Conservation (phyloP, 30 jellyfish, hydroid and myxozoan genomes). For the Aurelia aurita complex sp. Pacific region DNA sequence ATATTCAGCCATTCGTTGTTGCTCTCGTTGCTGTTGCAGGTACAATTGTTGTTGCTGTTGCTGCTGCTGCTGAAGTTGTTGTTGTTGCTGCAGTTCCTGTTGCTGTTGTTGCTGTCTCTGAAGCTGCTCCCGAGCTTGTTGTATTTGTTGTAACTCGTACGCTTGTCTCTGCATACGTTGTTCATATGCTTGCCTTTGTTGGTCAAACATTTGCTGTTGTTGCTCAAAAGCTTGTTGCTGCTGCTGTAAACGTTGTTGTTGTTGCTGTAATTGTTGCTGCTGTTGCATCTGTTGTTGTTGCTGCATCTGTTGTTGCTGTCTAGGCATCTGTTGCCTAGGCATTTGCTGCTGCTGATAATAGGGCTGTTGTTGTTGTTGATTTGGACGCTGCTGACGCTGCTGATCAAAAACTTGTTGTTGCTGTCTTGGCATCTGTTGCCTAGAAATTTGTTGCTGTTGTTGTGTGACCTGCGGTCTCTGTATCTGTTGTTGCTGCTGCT, state of each 20-base stretch:
- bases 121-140: constrained; percentile 38
- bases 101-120: too few relatives aligned
- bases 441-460: constrained; percentile 43
- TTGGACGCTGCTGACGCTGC: constrained; percentile 52
- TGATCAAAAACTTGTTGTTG: constrained; percentile 38
- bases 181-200: constrained; percentile 16
- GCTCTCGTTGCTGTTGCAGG: constrained; percentile 74
- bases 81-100: background rate
- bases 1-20: constrained; percentile 45
- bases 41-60: background rate
- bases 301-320: constrained; percentile 39
- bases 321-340: constrained; percentile 20
- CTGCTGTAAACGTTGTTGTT: constrained; percentile 53
- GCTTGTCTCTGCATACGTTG: constrained; percentile 24
- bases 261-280: constrained; percentile 17
- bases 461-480: constrained; percentile 32
- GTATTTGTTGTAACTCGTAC: constrained; percentile 41
- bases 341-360: constrained; percentile 38
- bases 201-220: constrained; percentile 35
- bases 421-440: constrained; percentile 28
- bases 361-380: constrained; percentile 63
- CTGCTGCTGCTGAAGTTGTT: constrained; percentile 16
- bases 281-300: constrained; percentile 30
- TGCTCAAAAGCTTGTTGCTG: constrained; percentile 42
- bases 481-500: constrained; percentile 62